Conservation (phyloP, 2,797 vertebrate species). For the Sebastes hubbsi region DNA sequence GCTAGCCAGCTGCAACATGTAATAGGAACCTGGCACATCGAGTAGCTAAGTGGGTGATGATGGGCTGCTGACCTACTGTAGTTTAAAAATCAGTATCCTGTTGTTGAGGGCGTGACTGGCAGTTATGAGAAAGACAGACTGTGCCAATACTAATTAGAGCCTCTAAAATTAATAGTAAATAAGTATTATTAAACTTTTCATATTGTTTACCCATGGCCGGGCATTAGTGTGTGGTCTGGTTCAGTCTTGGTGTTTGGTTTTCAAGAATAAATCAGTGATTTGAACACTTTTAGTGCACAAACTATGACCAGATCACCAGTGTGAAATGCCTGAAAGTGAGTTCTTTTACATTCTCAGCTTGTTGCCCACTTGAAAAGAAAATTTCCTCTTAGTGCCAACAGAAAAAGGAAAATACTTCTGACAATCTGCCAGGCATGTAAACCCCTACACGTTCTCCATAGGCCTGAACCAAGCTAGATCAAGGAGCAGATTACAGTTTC, state of each 20-base stretch:
- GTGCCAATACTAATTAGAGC: neutral
- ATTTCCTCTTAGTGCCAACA: neutral
- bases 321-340: neutral
- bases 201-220: neutral
- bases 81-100: neutral
- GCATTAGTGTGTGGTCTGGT: neutral
- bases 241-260: neutral
- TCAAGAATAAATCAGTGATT: neutral
- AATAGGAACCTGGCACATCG: neutral
- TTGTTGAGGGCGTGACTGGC: neutral
- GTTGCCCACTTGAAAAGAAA: neutral
- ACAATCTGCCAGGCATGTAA: conserved; percentile 9
- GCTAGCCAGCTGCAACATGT: neutral
- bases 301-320: neutral
- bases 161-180: neutral
- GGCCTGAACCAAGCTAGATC: conserved; percentile 48
- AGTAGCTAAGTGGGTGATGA: neutral
- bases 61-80: neutral
- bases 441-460: conserved; percentile 44
- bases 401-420: conserved; percentile 18
- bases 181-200: neutral
- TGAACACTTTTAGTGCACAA: neutral
- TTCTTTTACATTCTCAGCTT: neutral
- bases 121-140: neutral
- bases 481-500: conserved; percentile 52